phyloP scores from a whole-genome alignment of 2,797 vertebrate genomes.

The Tolypeutes matacus region DNA sequence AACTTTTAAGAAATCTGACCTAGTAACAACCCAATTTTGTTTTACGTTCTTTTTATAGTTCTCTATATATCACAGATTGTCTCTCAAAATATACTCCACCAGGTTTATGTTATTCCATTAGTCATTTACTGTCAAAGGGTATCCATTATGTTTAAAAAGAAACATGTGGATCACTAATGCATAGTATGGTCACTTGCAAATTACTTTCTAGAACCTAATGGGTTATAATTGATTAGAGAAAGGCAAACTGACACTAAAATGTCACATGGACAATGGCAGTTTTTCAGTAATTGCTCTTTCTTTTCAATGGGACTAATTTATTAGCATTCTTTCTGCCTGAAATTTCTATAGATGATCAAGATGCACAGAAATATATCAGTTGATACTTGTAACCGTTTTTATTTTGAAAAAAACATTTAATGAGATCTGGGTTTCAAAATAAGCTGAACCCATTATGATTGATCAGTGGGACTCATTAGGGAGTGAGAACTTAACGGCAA shows the following conservation, averaged over 20 bases:
- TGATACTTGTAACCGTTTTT: not conserved
- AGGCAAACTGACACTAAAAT: not conserved
- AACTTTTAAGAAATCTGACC: not conserved
- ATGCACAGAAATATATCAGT: not conserved
- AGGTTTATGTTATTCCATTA: not conserved
- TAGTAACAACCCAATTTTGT: too few species aligned
- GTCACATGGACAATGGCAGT: not conserved
- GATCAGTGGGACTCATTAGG: too few species aligned
- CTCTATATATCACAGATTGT: not conserved
- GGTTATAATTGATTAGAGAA: not conserved
- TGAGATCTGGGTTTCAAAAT: not conserved
- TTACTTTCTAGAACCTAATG: not conserved
- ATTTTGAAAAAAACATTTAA: not conserved
- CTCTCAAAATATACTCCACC: not conserved
- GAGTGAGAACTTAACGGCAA: not conserved
- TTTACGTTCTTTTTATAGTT: not conserved
- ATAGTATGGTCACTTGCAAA: not conserved
- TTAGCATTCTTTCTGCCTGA: not conserved
- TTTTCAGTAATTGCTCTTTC: not conserved
- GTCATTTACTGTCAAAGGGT: not conserved
- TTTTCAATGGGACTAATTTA: not conserved
- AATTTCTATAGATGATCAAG: not conserved
- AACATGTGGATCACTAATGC: not conserved
- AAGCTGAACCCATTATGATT: not conserved
- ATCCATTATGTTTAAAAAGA: not conserved